Conservation (phyloP, 1,140 invertebrate genomes). For the Onthophagus taurus region DNA sequence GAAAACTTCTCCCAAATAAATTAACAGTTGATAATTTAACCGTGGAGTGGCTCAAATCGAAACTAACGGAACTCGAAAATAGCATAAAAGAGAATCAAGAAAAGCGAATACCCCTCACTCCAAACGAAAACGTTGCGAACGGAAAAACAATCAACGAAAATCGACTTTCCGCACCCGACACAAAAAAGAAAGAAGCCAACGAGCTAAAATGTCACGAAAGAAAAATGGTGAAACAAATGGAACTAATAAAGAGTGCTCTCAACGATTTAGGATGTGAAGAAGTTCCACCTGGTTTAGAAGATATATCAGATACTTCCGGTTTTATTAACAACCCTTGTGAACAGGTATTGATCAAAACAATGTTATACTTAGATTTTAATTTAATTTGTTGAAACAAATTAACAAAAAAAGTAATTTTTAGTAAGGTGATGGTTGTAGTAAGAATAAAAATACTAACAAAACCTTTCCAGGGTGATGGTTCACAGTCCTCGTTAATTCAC, state of each 20-base stretch:
- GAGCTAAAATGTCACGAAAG: slow-evolving; percentile 67
- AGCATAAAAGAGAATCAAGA: slow-evolving; percentile 59
- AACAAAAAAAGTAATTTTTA: too few relatives aligned
- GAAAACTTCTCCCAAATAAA: slow-evolving; percentile 69
- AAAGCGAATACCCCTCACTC: slow-evolving; percentile 38
- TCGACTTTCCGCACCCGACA: slow-evolving; percentile 21
- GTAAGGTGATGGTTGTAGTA: too few relatives aligned
- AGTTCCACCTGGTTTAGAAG: slow-evolving; percentile 72
- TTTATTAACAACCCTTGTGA: slow-evolving; percentile 30
- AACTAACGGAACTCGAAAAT: slow-evolving; percentile 65
- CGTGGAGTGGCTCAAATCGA: slow-evolving; percentile 71
- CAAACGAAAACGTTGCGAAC: slow-evolving; percentile 22
- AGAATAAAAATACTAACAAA: slow-evolving; percentile 6
- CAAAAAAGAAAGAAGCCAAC: slow-evolving; percentile 40
- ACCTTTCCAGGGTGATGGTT: slow-evolving; percentile 31
- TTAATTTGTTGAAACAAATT: too few relatives aligned
- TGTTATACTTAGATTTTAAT: not conserved
- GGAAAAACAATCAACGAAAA: slow-evolving; percentile 31
- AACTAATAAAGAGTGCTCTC: slow-evolving; percentile 72
- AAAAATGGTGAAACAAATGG: slow-evolving; percentile 67
- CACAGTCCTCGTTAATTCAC: slow-evolving; percentile 22
- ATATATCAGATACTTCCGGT: slow-evolving; percentile 47
- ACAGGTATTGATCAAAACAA: slow-evolving; percentile 23
- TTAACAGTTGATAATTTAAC: slow-evolving; percentile 86
- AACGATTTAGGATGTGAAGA: slow-evolving; percentile 78